Evolutionary conservation across 2,797 vertebrate species (phyloP).

Genomic region (Pseudomugil tenellus): DNA sequence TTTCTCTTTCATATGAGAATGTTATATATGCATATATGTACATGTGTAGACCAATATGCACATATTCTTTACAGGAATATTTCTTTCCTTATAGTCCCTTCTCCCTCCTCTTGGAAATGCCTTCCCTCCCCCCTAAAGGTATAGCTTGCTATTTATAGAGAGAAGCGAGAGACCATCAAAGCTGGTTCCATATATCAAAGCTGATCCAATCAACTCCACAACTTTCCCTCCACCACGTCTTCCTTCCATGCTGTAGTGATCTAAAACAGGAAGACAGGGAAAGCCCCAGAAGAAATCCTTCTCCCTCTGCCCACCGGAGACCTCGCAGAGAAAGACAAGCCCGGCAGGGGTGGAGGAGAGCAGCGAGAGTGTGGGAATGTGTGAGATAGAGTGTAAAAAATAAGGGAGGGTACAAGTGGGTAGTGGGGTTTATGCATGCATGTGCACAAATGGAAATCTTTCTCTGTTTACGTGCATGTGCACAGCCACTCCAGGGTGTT

Average conservation of each 20-base stretch:
- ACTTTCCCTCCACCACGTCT: slow-evolving; percentile 55
- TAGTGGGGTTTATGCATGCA: slow-evolving; percentile 52
- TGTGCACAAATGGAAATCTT: slow-evolving; percentile 33
- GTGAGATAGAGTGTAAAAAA: slow-evolving; percentile 53
- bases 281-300: slow-evolving; percentile 76
- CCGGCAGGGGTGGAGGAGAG: slow-evolving; percentile 33
- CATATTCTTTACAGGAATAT: slow-evolving; percentile 50
- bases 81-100: slow-evolving; percentile 36
- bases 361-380: slow-evolving; percentile 56
- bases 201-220: slow-evolving; percentile 66
- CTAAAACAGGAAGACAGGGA: slow-evolving; percentile 74
- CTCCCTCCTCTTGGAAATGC: slow-evolving; percentile 61
- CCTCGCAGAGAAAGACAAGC: slow-evolving; percentile 37
- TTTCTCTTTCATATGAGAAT: slow-evolving; percentile 38
- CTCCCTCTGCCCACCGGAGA: slow-evolving; percentile 63
- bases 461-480: slow-evolving; percentile 24
- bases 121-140: slow-evolving; percentile 61
- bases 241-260: slow-evolving; percentile 61
- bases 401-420: slow-evolving; percentile 27
- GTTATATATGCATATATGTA: slow-evolving; percentile 14
- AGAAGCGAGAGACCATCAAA: slow-evolving; percentile 80
- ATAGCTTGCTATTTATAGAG: slow-evolving; percentile 78
- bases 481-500: slow-evolving; percentile 35
- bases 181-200: slow-evolving; percentile 82
- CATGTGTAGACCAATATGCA: slow-evolving; percentile 28